Evolutionary conservation across 2,113 vertebrate species (phyloP).

Genomic region (Plotosus lineatus): DNA sequence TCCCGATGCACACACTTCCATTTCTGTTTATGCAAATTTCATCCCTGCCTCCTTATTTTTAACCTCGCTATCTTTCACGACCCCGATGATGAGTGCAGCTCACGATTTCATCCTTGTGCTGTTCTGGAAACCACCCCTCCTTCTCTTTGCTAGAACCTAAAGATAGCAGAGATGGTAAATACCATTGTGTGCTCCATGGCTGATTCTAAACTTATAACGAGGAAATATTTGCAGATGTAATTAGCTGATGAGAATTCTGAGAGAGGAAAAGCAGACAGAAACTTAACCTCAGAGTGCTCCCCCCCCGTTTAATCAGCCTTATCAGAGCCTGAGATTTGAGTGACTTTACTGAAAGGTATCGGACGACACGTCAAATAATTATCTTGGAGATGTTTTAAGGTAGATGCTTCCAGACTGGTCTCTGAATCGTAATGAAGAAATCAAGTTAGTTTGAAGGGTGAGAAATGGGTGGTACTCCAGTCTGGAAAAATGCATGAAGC

Average conservation of each 20-base stretch:
- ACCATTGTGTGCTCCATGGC: slow-evolving; percentile 8
- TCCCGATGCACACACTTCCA: not conserved
- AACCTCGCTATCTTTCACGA: not conserved
- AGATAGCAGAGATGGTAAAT: not conserved
- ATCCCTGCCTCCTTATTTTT: not conserved
- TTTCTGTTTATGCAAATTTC: slow-evolving; percentile 7
- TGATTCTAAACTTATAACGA: slow-evolving; percentile 20
- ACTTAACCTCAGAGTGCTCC: not conserved
- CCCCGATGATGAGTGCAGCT: not conserved
- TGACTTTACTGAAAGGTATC: not conserved
- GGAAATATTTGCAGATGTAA: slow-evolving; percentile 25
- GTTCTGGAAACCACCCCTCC: not conserved
- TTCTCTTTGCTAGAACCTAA: not conserved
- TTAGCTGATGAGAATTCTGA: slow-evolving; percentile 31
- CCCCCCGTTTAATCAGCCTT: not conserved
- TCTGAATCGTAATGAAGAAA: too few relatives aligned
- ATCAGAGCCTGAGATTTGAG: not conserved
- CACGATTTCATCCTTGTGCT: not conserved
- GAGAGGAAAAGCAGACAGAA: slow-evolving; percentile 5
- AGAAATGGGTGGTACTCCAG: too few relatives aligned
- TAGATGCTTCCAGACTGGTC: not conserved
- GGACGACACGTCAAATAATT: not conserved
- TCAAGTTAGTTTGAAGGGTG: too few relatives aligned
- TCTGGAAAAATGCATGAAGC: too few relatives aligned
- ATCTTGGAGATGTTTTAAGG: not conserved